phyloP scores from a whole-genome alignment of 2,888 invertebrate genomes.

The Ypsolopha sequella region DNA sequence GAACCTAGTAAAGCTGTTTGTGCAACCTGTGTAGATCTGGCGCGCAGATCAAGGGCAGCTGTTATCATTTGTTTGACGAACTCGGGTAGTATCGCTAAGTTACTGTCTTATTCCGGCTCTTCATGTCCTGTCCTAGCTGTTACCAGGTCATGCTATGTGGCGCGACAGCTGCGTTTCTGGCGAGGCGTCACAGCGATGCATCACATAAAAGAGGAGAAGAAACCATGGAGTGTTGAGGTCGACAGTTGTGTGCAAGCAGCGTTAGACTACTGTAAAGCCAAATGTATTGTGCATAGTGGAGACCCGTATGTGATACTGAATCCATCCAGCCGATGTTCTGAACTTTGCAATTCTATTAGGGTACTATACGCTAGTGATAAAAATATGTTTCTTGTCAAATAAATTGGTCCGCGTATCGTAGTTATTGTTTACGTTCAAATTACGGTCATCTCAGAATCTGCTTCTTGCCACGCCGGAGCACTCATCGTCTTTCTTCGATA shows the following conservation, averaged over 20 bases:
- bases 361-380: slow-evolving; percentile 51
- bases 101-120: slow-evolving; percentile 77
- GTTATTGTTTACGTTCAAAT: background rate
- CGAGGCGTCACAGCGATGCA: slow-evolving; percentile 64
- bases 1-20: slow-evolving; percentile 67
- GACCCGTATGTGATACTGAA: slow-evolving; percentile 52
- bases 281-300: slow-evolving; percentile 44
- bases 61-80: slow-evolving; percentile 83
- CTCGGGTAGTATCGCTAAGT: slow-evolving; percentile 77
- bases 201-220: slow-evolving; percentile 49
- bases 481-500: too few species aligned
- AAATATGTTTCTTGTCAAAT: slow-evolving; percentile 27
- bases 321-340: slow-evolving; percentile 49
- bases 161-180: slow-evolving; percentile 72
- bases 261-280: slow-evolving; percentile 57
- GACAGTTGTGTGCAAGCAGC: slow-evolving; percentile 46
- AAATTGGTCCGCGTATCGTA: background rate
- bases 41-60: slow-evolving; percentile 41
- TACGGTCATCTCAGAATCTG: too few species aligned
- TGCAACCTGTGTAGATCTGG: slow-evolving; percentile 48
- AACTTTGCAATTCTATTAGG: slow-evolving; percentile 51
- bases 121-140: slow-evolving; percentile 82
- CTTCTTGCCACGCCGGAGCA: too few species aligned
- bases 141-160: slow-evolving; percentile 75
- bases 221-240: slow-evolving; percentile 42